These are phyloP conservation scores for Sinotaia quadrata DNA, from an alignment of 2,888 invertebrate genomes.

Conservation along the genomic window DNA sequence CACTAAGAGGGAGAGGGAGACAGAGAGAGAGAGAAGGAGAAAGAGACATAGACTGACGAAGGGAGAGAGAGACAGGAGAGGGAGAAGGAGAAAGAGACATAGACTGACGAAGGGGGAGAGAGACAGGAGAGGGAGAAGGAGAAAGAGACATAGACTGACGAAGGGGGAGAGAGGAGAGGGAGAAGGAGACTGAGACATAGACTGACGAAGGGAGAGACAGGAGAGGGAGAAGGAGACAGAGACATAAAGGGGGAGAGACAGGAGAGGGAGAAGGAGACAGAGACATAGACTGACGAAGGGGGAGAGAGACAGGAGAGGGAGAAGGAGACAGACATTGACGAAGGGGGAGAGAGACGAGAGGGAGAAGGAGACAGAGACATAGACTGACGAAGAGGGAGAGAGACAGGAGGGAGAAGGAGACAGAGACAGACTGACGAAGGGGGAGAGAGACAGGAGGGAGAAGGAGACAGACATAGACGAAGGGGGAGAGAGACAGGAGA, in stretches of 20 bases:
- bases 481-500: too few species aligned
- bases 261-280: neutral
- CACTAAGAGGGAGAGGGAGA: too few species aligned
- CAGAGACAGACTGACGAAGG: neutral
- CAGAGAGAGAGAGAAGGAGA: too few species aligned
- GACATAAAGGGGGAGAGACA: neutral
- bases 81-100: too few species aligned
- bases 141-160: too few species aligned
- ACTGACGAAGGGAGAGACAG: neutral
- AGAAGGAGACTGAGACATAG: neutral
- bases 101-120: too few species aligned
- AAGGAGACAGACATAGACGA: neutral
- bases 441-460: neutral
- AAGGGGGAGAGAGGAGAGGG: too few species aligned
- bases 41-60: too few species aligned
- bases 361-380: neutral
- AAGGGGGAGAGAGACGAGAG: neutral
- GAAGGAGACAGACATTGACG: neutral
- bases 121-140: too few species aligned
- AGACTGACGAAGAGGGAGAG: constrained; percentile 1
- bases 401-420: neutral
- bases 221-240: neutral
- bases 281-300: neutral
- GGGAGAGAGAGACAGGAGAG: too few species aligned
- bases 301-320: neutral